phyloP scores from a whole-genome alignment of 2,888 invertebrate species.

The Morpho achilles region DNA sequence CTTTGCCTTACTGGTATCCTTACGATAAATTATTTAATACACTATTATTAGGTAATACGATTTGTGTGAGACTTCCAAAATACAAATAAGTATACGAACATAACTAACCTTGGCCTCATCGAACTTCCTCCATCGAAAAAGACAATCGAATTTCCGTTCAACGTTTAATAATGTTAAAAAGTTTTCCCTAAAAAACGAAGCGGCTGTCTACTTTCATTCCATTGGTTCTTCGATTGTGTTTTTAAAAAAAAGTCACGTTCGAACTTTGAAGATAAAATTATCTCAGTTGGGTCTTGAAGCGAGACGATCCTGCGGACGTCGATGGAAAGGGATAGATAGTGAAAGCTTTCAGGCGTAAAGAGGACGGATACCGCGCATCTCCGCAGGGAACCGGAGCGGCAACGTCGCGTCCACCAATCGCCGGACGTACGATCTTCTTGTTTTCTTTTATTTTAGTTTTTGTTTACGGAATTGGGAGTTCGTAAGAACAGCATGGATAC shows the following conservation, averaged over 20 bases:
- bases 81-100: no score
- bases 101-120: no score
- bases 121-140: no score
- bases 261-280: slow-evolving; percentile 71
- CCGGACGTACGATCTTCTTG: slow-evolving; percentile 54
- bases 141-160: no score
- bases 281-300: slow-evolving; percentile 76
- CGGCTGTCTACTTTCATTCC: slow-evolving; percentile 37
- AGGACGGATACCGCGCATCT: slow-evolving; percentile 54
- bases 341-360: slow-evolving; percentile 32
- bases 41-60: no score
- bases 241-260: slow-evolving; percentile 60
- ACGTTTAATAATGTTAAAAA: background rate
- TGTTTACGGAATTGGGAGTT: slow-evolving; percentile 31
- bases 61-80: no score
- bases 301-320: slow-evolving; percentile 70
- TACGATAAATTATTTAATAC: no score
- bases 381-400: slow-evolving; percentile 63
- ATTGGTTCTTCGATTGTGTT: slow-evolving; percentile 47
- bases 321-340: slow-evolving; percentile 44
- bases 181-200: slow-evolving; percentile 28
- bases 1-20: no score
- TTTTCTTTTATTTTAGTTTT: slow-evolving; percentile 56
- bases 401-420: slow-evolving; percentile 75
- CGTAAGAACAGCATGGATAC: slow-evolving; percentile 19